Evolutionary conservation across 2,888 invertebrate genomes (phyloP).

Genomic region (Acrocera orbiculus): DNA sequence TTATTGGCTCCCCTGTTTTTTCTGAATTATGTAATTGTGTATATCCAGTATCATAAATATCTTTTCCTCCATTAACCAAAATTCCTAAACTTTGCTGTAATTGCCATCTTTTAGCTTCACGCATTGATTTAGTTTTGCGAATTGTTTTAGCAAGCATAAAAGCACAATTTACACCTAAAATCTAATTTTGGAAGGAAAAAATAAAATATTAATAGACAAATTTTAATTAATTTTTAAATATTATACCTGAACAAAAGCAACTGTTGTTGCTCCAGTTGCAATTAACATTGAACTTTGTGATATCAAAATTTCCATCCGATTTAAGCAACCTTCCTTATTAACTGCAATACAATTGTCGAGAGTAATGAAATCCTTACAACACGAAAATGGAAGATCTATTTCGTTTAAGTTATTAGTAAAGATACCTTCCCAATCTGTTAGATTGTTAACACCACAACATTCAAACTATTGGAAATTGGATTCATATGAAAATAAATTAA

Average conservation of each 20-base stretch:
- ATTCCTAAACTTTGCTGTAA: conserved; percentile 29
- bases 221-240: background rate
- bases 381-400: conserved; percentile 38
- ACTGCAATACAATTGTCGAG: too few species aligned
- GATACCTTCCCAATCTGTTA: conserved; percentile 40
- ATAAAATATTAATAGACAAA: conserved; percentile 2
- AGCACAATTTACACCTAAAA: conserved; percentile 75
- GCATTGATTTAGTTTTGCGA: conserved; percentile 54
- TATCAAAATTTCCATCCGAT: conserved; percentile 41
- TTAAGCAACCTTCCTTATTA: conserved; percentile 38
- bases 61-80: conserved; percentile 20
- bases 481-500: background rate
- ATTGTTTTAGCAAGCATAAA: conserved; percentile 76
- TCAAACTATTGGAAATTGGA: conserved; percentile 36
- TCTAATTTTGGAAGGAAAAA: conserved; percentile 30
- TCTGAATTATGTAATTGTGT: conserved; percentile 25
- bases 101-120: conserved; percentile 53
- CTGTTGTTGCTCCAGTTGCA: conserved; percentile 59
- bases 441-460: conserved; percentile 48
- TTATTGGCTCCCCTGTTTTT: conserved; percentile 18
- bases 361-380: conserved; percentile 32
- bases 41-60: conserved; percentile 22
- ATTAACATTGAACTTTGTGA: conserved; percentile 52
- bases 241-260: conserved; percentile 57
- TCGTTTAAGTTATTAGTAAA: conserved; percentile 12